phyloP scores from a whole-genome alignment of 2,797 vertebrate genomes.

The Liasis olivaceus region DNA sequence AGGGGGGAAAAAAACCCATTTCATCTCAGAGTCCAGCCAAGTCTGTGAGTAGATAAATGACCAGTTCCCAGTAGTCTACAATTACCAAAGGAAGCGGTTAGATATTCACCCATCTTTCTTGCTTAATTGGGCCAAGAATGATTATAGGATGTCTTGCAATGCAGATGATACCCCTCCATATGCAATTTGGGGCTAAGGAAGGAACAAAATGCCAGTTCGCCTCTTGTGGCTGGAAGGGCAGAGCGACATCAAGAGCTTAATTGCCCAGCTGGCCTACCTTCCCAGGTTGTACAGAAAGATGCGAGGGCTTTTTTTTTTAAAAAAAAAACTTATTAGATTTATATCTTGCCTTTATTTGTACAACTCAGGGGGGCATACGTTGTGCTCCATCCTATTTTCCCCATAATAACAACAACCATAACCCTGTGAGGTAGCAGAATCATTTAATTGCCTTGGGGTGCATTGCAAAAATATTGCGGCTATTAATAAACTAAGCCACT shows the following conservation, averaged over 20 bases:
- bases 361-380: neutral
- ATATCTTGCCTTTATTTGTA: neutral
- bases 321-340: neutral
- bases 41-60: conserved; percentile 72
- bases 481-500: too few relatives aligned
- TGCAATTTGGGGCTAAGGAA: conserved; percentile 45
- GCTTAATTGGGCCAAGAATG: conserved; percentile 63
- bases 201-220: conserved; percentile 41
- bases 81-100: conserved; percentile 79
- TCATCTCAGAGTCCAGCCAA: conserved; percentile 72
- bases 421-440: too few relatives aligned
- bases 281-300: neutral
- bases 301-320: neutral
- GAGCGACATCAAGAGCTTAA: conserved; percentile 52
- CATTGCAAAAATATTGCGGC: too few relatives aligned
- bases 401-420: too few relatives aligned
- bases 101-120: conserved; percentile 48
- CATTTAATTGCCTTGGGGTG: too few relatives aligned
- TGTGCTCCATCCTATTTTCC: neutral
- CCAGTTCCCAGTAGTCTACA: conserved; percentile 84
- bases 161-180: conserved; percentile 49
- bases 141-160: conserved; percentile 68
- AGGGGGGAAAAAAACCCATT: neutral
- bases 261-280: neutral
- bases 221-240: conserved; percentile 44